Base-by-base conservation (phyloP, 2,113 vertebrate genomes). In the Lynx canadensis region DNA sequence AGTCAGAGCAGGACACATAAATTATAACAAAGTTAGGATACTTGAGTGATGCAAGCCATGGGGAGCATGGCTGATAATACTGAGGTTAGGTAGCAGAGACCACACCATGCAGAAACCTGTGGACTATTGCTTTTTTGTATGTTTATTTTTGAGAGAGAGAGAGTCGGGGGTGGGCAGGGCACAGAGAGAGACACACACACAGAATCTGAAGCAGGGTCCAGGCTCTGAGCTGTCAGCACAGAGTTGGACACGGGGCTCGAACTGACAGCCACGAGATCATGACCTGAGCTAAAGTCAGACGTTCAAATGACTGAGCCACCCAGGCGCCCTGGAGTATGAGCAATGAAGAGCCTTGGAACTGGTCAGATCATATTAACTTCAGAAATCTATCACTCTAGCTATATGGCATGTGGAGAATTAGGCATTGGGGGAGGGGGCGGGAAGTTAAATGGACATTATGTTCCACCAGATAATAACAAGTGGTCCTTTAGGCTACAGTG, bases 1-100 rank as follows among this genome's bases (percentile, higher is more conserved):
- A 73, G 16, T 60, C 16, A 27, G 13, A 60, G 4, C 5, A 41
- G 55, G 31, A 45, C 5, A 38, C 14, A 1, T 2, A 55, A 91
- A 63, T 16, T 23, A 33, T 3, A 33, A 23, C 29, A n/a, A 25
- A 36, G 48, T 78, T 36, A 15, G 29, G 31, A 36, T 4, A n/a
- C 86, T 19, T 29, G 0, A 38, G 10, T 7, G 71, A 27, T 4
- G 23, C 45, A 23, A 25, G 10, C 4, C 5, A 3, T 0, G 1
- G 33, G 48, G 8, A 31, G 33, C 5, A 21, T 5, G 38, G 11
- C 3, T 27, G 7, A 55, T 0, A 0, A 45, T n/a, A 52, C 33
- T 45, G 21, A 68, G 29, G 48, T 0, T 45, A 45, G 23, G n/a
- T 48, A 55, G 8, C 33, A 21, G 45, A 33, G 66, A 16, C 15